Conservation (phyloP, 2,888 invertebrate species). For the Ophion obscuratus region DNA sequence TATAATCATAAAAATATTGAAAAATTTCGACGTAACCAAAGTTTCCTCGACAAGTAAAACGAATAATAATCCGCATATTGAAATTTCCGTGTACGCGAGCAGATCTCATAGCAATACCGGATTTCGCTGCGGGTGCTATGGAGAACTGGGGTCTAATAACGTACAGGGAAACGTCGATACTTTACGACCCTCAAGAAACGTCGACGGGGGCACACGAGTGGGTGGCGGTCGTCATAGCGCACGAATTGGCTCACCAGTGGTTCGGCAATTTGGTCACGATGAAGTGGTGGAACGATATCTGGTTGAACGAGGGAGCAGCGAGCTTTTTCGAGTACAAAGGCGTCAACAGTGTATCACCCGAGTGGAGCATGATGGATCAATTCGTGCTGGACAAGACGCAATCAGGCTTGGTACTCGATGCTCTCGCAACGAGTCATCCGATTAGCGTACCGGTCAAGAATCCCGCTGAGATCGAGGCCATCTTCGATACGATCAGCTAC, state of each 20-base stretch:
- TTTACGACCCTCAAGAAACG: slow-evolving; percentile 88
- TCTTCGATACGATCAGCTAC: slow-evolving; percentile 91
- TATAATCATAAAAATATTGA: too few species aligned
- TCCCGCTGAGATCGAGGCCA: slow-evolving; percentile 89
- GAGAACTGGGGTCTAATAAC: slow-evolving; percentile 95
- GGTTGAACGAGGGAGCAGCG: slow-evolving; percentile 96
- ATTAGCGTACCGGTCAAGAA: slow-evolving; percentile 89
- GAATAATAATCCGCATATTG: background rate
- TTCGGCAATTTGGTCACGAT: slow-evolving; percentile 97
- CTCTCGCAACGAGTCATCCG: slow-evolving; percentile 89
- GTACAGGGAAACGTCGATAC: slow-evolving; percentile 89
- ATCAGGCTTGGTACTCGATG: slow-evolving; percentile 88
- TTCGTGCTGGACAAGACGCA: slow-evolving; percentile 89
- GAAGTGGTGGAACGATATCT: slow-evolving; percentile 96
- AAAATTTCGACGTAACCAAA: background rate
- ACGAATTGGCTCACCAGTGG: slow-evolving; percentile 94
- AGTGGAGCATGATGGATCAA: slow-evolving; percentile 90
- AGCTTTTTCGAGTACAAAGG: slow-evolving; percentile 92
- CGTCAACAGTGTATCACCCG: slow-evolving; percentile 87
- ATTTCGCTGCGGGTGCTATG: slow-evolving; percentile 88
- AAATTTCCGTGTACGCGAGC: slow-evolving; percentile 55
- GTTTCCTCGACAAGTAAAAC: background rate
- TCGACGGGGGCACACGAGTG: slow-evolving; percentile 88
- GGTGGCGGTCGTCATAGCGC: slow-evolving; percentile 88
- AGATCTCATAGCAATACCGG: slow-evolving; percentile 90